phyloP scores from a whole-genome alignment of 2,888 invertebrate genomes.

The Polydrusus cervinus region DNA sequence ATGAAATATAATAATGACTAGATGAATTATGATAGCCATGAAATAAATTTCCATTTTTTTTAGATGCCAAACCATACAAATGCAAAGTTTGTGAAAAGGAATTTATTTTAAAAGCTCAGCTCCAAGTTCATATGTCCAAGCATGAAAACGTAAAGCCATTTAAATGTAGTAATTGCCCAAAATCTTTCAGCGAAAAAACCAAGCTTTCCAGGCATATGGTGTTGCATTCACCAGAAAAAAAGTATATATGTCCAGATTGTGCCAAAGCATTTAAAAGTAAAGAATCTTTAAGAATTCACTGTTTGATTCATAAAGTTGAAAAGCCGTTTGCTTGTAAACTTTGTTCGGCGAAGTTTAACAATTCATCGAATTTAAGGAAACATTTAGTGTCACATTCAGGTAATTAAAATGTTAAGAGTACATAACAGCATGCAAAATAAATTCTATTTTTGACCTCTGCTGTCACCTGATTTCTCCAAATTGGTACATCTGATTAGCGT shows the following conservation, averaged over 20 bases:
- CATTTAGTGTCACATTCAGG: constrained; percentile 77
- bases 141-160: constrained; percentile 78
- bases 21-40: neutral
- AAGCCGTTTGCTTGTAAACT: constrained; percentile 77
- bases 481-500: no score
- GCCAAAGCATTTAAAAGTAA: constrained; percentile 77
- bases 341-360: constrained; percentile 76
- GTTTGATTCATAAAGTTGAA: constrained; percentile 77
- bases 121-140: constrained; percentile 81
- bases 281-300: constrained; percentile 76
- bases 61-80: constrained; percentile 71
- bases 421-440: neutral
- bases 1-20: no score
- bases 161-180: constrained; percentile 78
- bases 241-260: constrained; percentile 76
- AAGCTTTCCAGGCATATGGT: constrained; percentile 82
- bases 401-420: constrained; percentile 60
- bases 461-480: no score
- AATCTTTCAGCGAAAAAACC: constrained; percentile 80
- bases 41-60: constrained; percentile 50
- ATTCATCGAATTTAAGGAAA: constrained; percentile 80
- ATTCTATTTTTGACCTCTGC: no score
- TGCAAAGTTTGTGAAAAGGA: constrained; percentile 75
- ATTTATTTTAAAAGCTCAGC: constrained; percentile 82
- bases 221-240: constrained; percentile 75